Evolutionary conservation across 2,797 vertebrate genomes (phyloP).

Genomic region (Danio choprae): DNA sequence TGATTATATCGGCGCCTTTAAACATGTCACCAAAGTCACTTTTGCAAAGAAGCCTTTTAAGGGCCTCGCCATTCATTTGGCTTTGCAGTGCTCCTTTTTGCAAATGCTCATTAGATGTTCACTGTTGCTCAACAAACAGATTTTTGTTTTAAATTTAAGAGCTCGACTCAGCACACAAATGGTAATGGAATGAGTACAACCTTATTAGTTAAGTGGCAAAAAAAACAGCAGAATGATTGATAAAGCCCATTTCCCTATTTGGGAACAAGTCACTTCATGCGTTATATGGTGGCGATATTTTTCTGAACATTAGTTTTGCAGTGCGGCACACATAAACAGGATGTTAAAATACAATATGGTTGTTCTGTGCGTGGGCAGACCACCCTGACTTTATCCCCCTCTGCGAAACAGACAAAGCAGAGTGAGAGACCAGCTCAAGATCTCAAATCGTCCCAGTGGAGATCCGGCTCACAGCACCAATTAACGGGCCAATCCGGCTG

Average conservation of each 20-base stretch:
- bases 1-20: neutral
- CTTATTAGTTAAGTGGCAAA: slow-evolving; percentile 5
- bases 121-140: neutral
- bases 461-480: slow-evolving; percentile 56
- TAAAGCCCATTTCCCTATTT: slow-evolving; percentile 11
- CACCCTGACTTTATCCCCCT: slow-evolving; percentile 28
- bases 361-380: neutral
- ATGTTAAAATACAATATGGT: neutral
- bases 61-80: neutral
- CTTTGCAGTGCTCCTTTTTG: neutral
- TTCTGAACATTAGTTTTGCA: slow-evolving; percentile 19
- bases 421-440: slow-evolving; percentile 40
- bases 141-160: slow-evolving; percentile 32
- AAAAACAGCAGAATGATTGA: slow-evolving; percentile 32
- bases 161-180: neutral
- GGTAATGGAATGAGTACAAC: slow-evolving; percentile 12
- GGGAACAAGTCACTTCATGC: slow-evolving; percentile 2
- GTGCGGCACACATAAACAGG: neutral
- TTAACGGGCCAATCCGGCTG: slow-evolving; percentile 61
- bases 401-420: slow-evolving; percentile 44
- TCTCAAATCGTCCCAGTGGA: slow-evolving; percentile 51
- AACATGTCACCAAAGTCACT: neutral
- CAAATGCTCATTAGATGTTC: slow-evolving; percentile 17
- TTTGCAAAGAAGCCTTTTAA: neutral
- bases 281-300: neutral